Conservation (phyloP, 1,140 invertebrate genomes). For the Octopus bimaculoides region DNA sequence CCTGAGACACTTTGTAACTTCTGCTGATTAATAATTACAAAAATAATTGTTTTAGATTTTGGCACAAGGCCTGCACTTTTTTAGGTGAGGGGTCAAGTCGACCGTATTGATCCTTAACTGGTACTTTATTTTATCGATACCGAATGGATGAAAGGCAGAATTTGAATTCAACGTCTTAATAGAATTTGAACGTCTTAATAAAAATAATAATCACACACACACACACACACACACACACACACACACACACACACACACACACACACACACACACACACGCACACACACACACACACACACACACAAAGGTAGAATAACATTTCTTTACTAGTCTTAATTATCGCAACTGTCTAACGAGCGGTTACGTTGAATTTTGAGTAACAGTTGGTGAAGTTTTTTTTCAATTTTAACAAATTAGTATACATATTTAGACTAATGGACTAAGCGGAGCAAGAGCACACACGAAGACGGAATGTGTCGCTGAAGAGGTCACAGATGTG, state of each 20-base stretch:
- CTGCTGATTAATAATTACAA: too few relatives aligned
- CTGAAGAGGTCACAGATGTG: too few relatives aligned
- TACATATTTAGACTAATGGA: background rate
- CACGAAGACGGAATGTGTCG: background rate
- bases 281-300: background rate
- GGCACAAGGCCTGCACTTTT: too few relatives aligned
- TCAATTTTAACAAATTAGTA: background rate
- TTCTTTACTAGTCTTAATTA: background rate
- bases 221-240: background rate
- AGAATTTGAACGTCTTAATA: background rate
- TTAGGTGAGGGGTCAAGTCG: too few relatives aligned
- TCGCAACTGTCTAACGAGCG: background rate
- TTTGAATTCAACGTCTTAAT: background rate
- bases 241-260: constrained; percentile 2
- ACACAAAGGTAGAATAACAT: background rate
- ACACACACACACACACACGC: constrained; percentile 1
- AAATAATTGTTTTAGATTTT: too few relatives aligned
- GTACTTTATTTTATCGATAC: background rate
- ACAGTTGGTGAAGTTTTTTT: background rate
- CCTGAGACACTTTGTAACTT: too few relatives aligned
- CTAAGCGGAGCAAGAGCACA: background rate
- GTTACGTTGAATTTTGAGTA: background rate
- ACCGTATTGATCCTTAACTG: background rate
- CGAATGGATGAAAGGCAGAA: background rate
- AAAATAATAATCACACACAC: background rate